phyloP scores from a whole-genome alignment of 53 echinoderm and acorn worm species.

The Holothuria leucospilota region DNA sequence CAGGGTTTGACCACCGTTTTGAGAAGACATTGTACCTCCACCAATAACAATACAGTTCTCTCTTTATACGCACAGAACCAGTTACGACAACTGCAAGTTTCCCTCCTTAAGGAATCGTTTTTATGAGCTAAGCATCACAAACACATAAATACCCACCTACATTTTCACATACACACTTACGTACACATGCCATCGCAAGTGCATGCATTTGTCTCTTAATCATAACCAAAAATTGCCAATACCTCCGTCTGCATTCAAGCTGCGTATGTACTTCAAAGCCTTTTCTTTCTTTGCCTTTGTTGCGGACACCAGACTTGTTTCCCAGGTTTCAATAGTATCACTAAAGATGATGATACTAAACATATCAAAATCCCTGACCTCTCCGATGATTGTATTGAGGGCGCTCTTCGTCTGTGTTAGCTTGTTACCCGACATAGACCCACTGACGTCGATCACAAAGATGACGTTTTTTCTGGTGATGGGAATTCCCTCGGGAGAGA shows the following conservation, averaged over 20 bases:
- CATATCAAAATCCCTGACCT: slow-evolving; percentile 67
- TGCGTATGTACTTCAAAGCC: slow-evolving; percentile 27
- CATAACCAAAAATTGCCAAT: neutral
- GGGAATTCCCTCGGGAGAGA: slow-evolving; percentile 79
- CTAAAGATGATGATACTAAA: slow-evolving; percentile 62
- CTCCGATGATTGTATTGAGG: slow-evolving; percentile 71
- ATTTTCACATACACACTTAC: no score
- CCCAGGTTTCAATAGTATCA: neutral
- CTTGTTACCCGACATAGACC: slow-evolving; percentile 80
- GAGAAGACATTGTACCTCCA: no score
- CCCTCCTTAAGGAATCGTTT: no score
- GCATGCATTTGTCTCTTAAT: no score
- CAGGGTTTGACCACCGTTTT: no score
- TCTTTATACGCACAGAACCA: no score
- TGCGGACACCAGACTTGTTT: slow-evolving; percentile 37
- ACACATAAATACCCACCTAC: no score
- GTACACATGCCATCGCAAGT: no score
- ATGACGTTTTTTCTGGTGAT: slow-evolving; percentile 77
- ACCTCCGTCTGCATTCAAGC: slow-evolving; percentile 53
- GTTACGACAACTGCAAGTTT: no score
- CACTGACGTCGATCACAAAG: slow-evolving; percentile 90
- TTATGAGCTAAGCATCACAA: no score
- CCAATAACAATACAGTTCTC: no score
- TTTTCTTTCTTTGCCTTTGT: neutral
- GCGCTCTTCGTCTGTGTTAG: slow-evolving; percentile 76